Conservation (phyloP, 2,888 invertebrate species). For the Zonitis immaculata region DNA sequence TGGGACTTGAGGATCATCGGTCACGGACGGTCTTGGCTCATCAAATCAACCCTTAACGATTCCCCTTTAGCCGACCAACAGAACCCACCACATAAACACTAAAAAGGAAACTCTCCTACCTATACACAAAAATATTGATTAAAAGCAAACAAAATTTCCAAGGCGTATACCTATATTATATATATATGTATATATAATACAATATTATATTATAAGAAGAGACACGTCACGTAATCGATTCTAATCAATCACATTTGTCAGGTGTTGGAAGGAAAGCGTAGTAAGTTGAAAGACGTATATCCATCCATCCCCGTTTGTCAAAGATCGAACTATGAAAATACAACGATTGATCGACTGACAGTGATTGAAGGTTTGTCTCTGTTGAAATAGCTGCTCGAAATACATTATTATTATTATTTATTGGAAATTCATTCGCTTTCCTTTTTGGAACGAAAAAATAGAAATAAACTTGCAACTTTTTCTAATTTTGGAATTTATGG, state of each 20-base stretch:
- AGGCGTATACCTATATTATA: too few relatives aligned
- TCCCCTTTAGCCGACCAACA: not conserved
- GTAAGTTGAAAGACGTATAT: conserved; percentile 21
- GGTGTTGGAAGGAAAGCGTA: conserved; percentile 33
- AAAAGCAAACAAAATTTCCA: not conserved
- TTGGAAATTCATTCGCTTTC: conserved; percentile 3
- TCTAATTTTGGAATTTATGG: too few relatives aligned
- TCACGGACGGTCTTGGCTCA: conserved; percentile 5
- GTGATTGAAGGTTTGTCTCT: conserved; percentile 44
- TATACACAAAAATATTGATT: too few relatives aligned
- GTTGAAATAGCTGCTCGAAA: conserved; percentile 32
- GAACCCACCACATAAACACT: not conserved
- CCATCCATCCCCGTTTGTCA: conserved; percentile 30
- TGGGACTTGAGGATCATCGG: conserved; percentile 20
- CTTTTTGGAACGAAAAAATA: too few relatives aligned
- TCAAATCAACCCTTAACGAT: not conserved
- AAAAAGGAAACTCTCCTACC: not conserved
- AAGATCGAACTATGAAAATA: conserved; percentile 43
- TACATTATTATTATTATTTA: conserved; percentile 23
- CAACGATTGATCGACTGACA: conserved; percentile 47
- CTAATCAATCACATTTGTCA: conserved; percentile 48
- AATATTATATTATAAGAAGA: conserved; percentile 8
- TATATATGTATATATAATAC: too few relatives aligned
- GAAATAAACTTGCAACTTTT: too few relatives aligned
- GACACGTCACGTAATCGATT: conserved; percentile 32